Base-by-base conservation (phyloP, 1,140 invertebrate genomes). In the Drosophila ercepeae region DNA sequence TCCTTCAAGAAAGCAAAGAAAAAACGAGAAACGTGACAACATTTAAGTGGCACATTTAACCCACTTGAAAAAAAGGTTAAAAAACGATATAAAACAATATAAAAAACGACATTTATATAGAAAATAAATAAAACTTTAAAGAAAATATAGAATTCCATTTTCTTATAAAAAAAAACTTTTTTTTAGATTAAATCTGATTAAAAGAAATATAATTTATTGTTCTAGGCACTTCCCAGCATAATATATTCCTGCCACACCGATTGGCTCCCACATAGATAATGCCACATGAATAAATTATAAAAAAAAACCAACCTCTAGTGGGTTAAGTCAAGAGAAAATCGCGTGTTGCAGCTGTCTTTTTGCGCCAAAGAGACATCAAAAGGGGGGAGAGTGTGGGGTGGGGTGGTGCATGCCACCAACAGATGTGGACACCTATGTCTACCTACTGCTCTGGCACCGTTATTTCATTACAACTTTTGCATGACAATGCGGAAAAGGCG, bases 391-490 rank as follows among this genome's bases (percentile, higher is more conserved):
- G 1, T 0, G 25, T 1, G 3, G 5, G 11, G 50, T 11, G 13
- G 29, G 21, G n/a, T 7, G 36, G 39, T 2, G 34, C 7, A 7
- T 39, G 36, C 16, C 39, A 54, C 18, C 11, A 23, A 34, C 52
- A 54, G 32, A 39, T 48, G 60, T 57, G 60, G 60, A 48, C 60
- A 64, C 29, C 55, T 60, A 63, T 46, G 36, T 36, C 21, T 61
- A 46, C 59, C 53, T 45, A 19, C 41, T 23, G 41, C 45, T 67
- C 39, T 49, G 59, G 61, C 81, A 51, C 79, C 81, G 79, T 86
- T 84, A 84, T 86, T 84, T 86, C 79, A 84, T 84, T 84, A 86
- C 76, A 73, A 86, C 72, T 72, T 86, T 84, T 79, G 79, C 81
- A 84, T 84, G 79, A 84, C 79, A 84, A 84, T 84, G 79, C 79